Evolutionary conservation across 2,797 vertebrate species (phyloP).

Genomic region (Clamator glandarius): DNA sequence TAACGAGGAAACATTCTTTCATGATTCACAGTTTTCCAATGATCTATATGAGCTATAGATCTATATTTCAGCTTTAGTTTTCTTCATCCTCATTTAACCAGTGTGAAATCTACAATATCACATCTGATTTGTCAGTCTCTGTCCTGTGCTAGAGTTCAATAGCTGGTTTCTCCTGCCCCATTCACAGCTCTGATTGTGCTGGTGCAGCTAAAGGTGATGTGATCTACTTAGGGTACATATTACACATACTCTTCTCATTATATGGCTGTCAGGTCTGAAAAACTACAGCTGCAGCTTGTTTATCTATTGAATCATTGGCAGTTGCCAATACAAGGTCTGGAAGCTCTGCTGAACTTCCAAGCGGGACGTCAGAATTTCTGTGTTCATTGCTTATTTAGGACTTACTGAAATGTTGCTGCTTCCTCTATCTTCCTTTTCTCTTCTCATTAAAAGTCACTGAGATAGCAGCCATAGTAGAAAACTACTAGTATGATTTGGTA

Average conservation of each 20-base stretch:
- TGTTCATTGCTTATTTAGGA: not conserved
- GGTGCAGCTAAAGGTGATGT: not conserved
- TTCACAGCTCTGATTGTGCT: not conserved
- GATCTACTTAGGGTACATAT: not conserved
- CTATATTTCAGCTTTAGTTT: conserved; percentile 21
- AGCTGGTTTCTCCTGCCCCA: not conserved
- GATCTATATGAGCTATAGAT: conserved; percentile 12
- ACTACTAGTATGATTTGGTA: not conserved
- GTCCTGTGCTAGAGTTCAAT: not conserved
- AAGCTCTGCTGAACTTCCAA: not conserved
- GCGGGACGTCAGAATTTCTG: not conserved
- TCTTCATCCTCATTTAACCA: conserved; percentile 12
- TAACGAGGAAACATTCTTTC: conserved; percentile 36
- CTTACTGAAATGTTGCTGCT: not conserved
- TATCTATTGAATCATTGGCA: not conserved
- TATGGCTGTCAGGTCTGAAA: not conserved
- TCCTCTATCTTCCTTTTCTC: not conserved
- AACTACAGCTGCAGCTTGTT: not conserved
- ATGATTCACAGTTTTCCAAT: conserved; percentile 5
- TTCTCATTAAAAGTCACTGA: not conserved
- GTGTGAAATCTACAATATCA: not conserved
- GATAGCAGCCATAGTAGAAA: not conserved
- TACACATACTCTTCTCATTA: not conserved
- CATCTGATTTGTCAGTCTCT: not conserved
- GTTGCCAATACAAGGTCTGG: not conserved